Conservation (phyloP, 2,888 invertebrate genomes). For the Romanomermis culicivorax region DNA sequence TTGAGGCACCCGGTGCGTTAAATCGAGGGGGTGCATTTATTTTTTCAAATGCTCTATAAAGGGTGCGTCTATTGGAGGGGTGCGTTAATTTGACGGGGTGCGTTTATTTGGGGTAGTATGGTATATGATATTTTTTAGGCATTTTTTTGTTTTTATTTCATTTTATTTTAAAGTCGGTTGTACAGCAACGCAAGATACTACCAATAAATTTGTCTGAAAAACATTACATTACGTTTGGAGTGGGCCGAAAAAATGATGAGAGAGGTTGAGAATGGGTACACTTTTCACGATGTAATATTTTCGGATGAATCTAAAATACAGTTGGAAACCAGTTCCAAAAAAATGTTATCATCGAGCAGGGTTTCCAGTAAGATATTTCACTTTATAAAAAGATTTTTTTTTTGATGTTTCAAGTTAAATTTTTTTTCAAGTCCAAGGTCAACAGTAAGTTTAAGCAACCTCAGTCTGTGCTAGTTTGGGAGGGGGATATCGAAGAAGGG, state of each 20-base stretch:
- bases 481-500: neutral
- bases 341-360: neutral
- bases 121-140: no score
- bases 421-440: no score
- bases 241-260: neutral
- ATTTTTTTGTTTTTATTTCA: no score
- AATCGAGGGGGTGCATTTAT: no score
- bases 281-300: neutral
- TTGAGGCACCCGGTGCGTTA: no score
- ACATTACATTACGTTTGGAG: neutral
- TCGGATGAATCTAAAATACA: neutral
- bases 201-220: neutral
- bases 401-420: no score
- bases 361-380: no score
- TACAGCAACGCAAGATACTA: neutral
- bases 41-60: no score
- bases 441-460: neutral
- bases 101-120: no score
- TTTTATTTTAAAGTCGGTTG: neutral
- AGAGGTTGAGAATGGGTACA: neutral
- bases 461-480: neutral
- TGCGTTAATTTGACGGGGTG: no score
- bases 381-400: no score
- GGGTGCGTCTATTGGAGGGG: no score
- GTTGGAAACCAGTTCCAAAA: neutral